These are phyloP conservation scores for Podabrus alpinus DNA, from an alignment of 2,888 invertebrate species.

Conservation along the genomic window DNA sequence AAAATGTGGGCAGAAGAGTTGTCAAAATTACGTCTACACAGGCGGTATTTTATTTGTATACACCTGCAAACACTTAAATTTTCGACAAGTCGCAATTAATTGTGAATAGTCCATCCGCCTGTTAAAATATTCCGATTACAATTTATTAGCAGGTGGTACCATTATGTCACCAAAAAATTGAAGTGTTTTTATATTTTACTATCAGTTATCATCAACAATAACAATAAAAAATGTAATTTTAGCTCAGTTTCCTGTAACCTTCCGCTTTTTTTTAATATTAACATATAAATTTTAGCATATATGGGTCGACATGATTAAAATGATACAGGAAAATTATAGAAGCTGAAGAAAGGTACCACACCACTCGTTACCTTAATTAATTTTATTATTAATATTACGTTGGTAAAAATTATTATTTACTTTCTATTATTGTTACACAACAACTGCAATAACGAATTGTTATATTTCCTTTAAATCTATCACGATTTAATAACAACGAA, in stretches of 20 bases:
- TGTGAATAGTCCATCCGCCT: neutral
- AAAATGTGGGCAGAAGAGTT: neutral
- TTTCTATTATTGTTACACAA: neutral
- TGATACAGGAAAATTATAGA: neutral
- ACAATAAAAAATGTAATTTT: neutral
- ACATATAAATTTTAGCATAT: neutral
- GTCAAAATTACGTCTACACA: neutral
- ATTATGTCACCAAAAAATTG: neutral
- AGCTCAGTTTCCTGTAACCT: neutral
- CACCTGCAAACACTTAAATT: neutral
- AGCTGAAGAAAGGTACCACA: neutral
- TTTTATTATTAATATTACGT: neutral
- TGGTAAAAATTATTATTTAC: neutral
- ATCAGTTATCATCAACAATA: neutral
- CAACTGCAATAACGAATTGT: neutral
- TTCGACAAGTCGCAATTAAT: neutral
- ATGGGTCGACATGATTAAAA: neutral
- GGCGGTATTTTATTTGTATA: neutral
- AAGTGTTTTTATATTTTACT: neutral
- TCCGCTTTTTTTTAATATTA: neutral
- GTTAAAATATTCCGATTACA: neutral
- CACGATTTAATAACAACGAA: neutral
- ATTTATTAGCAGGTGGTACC: neutral
- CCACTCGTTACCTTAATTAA: neutral
- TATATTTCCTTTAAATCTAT: neutral